These are phyloP conservation scores for Epizoanthus illoricatus DNA, from an alignment of 92 coral and sea anemone genomes.

Conservation along the genomic window DNA sequence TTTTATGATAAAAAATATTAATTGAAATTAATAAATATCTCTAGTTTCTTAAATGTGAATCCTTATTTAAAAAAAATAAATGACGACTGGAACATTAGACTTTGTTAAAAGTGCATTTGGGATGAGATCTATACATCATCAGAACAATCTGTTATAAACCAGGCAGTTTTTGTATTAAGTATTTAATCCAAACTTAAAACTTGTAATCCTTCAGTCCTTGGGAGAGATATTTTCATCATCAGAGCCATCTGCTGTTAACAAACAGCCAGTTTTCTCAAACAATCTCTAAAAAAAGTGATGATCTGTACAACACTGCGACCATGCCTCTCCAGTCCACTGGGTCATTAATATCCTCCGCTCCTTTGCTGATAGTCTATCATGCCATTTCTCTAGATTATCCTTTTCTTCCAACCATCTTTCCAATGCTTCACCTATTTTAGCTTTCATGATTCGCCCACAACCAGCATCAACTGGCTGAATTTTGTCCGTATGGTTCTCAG, in stretches of 20 bases:
- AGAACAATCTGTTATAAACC: conserved; percentile 59
- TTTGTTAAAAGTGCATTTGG: too few relatives aligned
- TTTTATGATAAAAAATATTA: too few relatives aligned
- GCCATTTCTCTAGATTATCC: conserved; percentile 47
- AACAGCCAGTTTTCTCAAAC: conserved; percentile 64
- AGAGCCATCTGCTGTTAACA: conserved; percentile 61
- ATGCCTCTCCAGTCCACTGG: too few relatives aligned
- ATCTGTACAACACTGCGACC: too few relatives aligned
- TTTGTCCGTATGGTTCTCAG: conserved; percentile 64
- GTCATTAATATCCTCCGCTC: too few relatives aligned
- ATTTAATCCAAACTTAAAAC: too few relatives aligned
- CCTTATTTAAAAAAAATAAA: too few relatives aligned
- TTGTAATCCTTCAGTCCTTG: conserved; percentile 52
- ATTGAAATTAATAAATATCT: too few relatives aligned
- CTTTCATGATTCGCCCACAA: conserved; percentile 55
- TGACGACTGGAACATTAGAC: too few relatives aligned
- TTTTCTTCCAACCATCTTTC: conserved; percentile 62
- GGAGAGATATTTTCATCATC: conserved; percentile 51
- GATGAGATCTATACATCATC: not conserved
- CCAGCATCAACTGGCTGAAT: conserved; percentile 68
- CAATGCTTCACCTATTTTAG: conserved; percentile 59
- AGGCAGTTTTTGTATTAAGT: conserved; percentile 72
- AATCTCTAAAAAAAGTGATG: conserved; percentile 39
- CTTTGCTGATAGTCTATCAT: too few relatives aligned
- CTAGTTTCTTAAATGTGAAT: too few relatives aligned